Evolutionary conservation across 2,888 invertebrate species (phyloP).

Genomic region (Dione vanillae): DNA sequence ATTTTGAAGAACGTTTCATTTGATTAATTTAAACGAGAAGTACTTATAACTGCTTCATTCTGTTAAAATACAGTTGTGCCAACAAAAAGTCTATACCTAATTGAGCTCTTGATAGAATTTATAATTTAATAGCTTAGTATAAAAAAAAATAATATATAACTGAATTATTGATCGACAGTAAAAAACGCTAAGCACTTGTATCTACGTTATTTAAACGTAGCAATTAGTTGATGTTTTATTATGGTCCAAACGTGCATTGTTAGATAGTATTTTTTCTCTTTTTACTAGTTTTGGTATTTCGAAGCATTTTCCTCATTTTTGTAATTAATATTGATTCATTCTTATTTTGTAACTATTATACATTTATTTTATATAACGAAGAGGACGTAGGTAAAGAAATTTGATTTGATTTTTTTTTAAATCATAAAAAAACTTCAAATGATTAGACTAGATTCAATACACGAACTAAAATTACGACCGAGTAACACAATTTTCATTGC

Average conservation of each 20-base stretch:
- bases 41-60: neutral
- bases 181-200: neutral
- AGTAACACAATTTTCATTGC: no score
- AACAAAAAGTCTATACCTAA: neutral
- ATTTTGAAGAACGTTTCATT: neutral
- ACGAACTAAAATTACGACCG: no score
- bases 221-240: neutral
- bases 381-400: no score
- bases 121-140: neutral
- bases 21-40: neutral
- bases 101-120: conserved; percentile 1
- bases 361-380: neutral
- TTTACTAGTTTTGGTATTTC: neutral
- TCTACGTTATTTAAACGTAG: neutral
- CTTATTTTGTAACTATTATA: neutral
- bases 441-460: no score
- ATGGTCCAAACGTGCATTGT: neutral
- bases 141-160: neutral
- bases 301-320: neutral
- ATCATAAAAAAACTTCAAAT: no score
- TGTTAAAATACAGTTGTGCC: neutral
- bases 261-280: neutral
- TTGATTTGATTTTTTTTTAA: no score
- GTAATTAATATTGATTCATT: neutral
- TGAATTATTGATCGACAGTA: neutral